phyloP scores from a whole-genome alignment of 2,797 vertebrate genomes.

The Emys orbicularis region DNA sequence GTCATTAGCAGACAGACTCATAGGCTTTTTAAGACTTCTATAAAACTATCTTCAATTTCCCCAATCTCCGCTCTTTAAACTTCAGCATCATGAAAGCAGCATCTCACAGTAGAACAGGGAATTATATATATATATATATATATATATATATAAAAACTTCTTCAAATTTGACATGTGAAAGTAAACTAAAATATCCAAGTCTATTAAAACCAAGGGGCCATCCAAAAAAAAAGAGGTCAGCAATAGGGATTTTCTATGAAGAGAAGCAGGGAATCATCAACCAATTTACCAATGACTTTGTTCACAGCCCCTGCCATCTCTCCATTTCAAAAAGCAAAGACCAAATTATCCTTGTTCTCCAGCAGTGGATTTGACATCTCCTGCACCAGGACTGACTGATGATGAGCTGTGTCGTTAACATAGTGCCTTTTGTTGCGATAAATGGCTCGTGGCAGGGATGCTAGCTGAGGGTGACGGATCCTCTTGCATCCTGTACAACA shows the following conservation, averaged over 20 bases:
- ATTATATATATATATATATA: not conserved
- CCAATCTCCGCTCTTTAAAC: not conserved
- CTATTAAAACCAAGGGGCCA: not conserved
- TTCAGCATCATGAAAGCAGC: not conserved
- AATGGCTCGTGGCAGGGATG: conserved; percentile 71
- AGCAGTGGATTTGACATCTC: conserved; percentile 69
- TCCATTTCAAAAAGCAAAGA: conserved; percentile 56
- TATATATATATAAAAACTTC: not conserved
- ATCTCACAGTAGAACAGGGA: not conserved
- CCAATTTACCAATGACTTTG: conserved; percentile 52
- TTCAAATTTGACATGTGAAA: conserved; percentile 1
- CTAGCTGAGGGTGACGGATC: conserved; percentile 39
- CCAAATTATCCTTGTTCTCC: conserved; percentile 67
- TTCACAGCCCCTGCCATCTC: conserved; percentile 44
- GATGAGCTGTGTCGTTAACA: conserved; percentile 58
- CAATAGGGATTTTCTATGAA: not conserved
- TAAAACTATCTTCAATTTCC: not conserved
- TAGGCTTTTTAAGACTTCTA: not conserved
- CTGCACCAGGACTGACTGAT: conserved; percentile 63
- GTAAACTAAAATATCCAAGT: not conserved
- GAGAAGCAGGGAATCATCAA: conserved; percentile 35
- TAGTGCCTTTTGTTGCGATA: conserved; percentile 58
- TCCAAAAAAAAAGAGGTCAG: not conserved
- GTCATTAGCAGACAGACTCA: not conserved
- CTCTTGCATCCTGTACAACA: conserved; percentile 39